These are phyloP conservation scores for Aurelia coerulea DNA, from an alignment of 30 jellyfish, hydroid and myxozoan species.

Conservation along the genomic window DNA sequence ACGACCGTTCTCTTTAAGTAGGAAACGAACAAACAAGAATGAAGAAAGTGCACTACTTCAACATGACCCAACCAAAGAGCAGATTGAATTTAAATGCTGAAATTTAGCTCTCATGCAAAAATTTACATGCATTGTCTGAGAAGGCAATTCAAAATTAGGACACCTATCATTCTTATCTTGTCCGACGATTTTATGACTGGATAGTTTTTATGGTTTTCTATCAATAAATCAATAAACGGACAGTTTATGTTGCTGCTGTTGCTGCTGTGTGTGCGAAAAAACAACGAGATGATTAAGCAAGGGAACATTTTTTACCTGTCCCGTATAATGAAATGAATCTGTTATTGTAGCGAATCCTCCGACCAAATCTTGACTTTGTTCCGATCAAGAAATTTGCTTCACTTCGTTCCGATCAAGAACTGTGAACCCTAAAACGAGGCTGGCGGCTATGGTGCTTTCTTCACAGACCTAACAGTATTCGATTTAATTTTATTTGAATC, in stretches of 20 bases:
- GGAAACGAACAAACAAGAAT: no score
- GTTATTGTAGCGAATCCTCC: neutral
- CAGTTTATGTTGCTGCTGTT: neutral
- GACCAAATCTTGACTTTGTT: neutral
- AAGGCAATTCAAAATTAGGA: neutral
- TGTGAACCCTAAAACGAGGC: no score
- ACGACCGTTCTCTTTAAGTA: no score
- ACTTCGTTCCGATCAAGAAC: no score
- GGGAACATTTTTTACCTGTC: neutral
- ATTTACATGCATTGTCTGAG: neutral
- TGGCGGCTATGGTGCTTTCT: no score
- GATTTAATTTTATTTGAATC: no score
- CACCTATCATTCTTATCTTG: neutral
- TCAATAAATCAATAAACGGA: neutral
- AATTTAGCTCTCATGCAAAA: neutral
- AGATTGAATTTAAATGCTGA: neutral
- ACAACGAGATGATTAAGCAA: neutral
- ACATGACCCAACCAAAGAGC: no score
- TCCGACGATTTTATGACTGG: neutral
- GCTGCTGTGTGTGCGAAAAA: no score
- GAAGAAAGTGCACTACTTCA: no score
- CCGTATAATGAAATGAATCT: neutral
- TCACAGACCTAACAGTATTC: no score
- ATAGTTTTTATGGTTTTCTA: neutral
- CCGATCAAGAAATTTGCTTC: neutral